Base-by-base conservation (phyloP, 2,113 vertebrate species). In the Saccopteryx leptura region DNA sequence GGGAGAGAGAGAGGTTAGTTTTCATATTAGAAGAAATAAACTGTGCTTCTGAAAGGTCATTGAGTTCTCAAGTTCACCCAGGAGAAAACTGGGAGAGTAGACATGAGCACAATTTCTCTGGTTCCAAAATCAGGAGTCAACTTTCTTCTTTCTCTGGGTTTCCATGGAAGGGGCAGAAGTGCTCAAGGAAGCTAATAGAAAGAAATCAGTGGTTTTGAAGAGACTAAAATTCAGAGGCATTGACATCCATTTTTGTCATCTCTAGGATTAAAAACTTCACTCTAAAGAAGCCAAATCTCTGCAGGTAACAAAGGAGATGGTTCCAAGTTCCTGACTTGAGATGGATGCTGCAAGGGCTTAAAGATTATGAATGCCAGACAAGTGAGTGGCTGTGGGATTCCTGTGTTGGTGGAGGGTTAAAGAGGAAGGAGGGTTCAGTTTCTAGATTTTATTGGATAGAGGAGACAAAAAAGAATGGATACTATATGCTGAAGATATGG, bases 281-380 rank as follows among this genome's bases (percentile, higher is more conserved):
- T 6, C 8, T 83, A 63, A 82, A 56, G 65, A 63, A 60, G 11
- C 95, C 96, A 33, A 5, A 65, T 24, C 3, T 7, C 23, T 48
- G 15, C 0, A 68, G 19, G 33, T 6, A 33, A 66, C 10, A 48
- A 7, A 76, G 33, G 33, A 76, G 2, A 17, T 3, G 10, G 39
- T 39, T 39, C 39, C 39, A 39, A 39, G 39, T 5, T 24, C 23
- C 52, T 54, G 66, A 91, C 79, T 39, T 95, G 68, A 86, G 2
- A 12, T 2, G 1, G 28, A 54, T 91, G 2, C 31, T 91, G 1
- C 11, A 82, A n/a, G 3, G 1, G 0, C 66, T 66, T 56, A 5
- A 68, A 54, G 74, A 96, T 96, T 21, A 96, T 82, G 3, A 75
- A 15, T 23, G 7, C 19, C 26, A 9, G 12, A 24, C 4, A 18